Evolutionary conservation across 1,140 invertebrate genomes (phyloP).

Genomic region (Drosophila guanche): DNA sequence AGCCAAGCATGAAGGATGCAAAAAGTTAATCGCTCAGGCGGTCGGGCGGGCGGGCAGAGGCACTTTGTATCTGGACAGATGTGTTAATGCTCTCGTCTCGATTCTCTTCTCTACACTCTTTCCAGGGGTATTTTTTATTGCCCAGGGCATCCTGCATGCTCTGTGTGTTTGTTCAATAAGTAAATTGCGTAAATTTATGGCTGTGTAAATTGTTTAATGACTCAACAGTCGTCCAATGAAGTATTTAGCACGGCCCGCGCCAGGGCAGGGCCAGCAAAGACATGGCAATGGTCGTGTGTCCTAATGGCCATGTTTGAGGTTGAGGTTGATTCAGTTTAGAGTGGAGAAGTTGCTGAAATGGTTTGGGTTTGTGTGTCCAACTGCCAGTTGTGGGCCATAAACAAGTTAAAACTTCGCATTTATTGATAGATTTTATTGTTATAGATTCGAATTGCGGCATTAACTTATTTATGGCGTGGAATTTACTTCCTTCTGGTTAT

Average conservation of each 20-base stretch:
- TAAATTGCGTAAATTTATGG: slow-evolving; percentile 83
- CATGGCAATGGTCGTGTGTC: slow-evolving; percentile 50
- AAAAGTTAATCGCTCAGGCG: slow-evolving; percentile 82
- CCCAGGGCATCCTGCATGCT: slow-evolving; percentile 43
- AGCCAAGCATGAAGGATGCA: slow-evolving; percentile 75
- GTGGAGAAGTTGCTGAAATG: slow-evolving; percentile 6
- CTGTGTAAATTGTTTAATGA: slow-evolving; percentile 83
- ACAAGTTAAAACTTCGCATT: slow-evolving; percentile 9
- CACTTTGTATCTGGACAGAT: slow-evolving; percentile 76
- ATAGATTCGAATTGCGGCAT: slow-evolving; percentile 1
- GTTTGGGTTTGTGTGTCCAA: too few relatives aligned
- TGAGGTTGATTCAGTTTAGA: slow-evolving; percentile 34
- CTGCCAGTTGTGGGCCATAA: not conserved
- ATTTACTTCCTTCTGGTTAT: not conserved
- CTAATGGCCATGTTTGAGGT: slow-evolving; percentile 63
- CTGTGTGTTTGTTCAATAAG: slow-evolving; percentile 62
- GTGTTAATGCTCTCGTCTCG: slow-evolving; percentile 65
- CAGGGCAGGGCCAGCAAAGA: slow-evolving; percentile 42
- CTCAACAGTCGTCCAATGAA: slow-evolving; percentile 66
- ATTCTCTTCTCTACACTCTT: slow-evolving; percentile 4
- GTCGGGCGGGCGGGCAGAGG: slow-evolving; percentile 27
- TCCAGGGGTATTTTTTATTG: slow-evolving; percentile 75
- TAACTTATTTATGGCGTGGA: slow-evolving; percentile 23
- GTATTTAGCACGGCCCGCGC: slow-evolving; percentile 59
- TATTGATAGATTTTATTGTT: slow-evolving; percentile 17